Percentiles rank a stretch among this genome's conserved stretches.
Evolutionary conservation across 2,797 vertebrate genomes (phyloP).

Genomic region (Cephalopachus bancanus): DNA sequence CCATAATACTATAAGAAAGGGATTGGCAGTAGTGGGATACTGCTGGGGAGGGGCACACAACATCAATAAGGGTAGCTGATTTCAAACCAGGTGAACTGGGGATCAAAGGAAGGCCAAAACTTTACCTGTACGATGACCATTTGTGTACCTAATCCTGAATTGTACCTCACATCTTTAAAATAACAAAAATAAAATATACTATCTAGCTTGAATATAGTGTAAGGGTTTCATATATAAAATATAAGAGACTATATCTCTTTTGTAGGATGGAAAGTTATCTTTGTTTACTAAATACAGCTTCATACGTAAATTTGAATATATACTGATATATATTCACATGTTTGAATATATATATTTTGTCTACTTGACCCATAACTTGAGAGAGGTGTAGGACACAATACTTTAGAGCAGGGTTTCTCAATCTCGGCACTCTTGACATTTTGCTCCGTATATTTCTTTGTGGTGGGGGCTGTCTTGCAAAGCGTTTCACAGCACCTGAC

Average conservation of each 20-base stretch:
- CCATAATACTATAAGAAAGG: too few species aligned
- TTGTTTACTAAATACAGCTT: neutral
- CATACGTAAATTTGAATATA: neutral
- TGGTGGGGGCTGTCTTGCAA: neutral
- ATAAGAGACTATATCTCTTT: neutral
- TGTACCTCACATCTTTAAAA: too few species aligned
- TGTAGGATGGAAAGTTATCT: neutral
- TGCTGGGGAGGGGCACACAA: too few species aligned
- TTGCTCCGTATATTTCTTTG: fast-evolving
- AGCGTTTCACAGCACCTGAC: too few species aligned
- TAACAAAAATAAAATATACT: neutral
- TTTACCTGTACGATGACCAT: too few species aligned
- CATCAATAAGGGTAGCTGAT: too few species aligned
- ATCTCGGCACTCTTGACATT: neutral
- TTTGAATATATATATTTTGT: neutral
- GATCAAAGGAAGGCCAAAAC: too few species aligned
- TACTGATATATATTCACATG: neutral
- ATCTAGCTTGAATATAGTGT: neutral
- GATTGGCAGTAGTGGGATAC: too few species aligned
- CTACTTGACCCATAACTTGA: neutral
- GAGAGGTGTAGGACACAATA: neutral
- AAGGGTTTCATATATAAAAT: neutral
- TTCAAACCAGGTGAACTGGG: too few species aligned
- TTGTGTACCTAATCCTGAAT: too few species aligned
- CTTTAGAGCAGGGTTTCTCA: neutral